Evolutionary conservation across 2,888 invertebrate genomes (phyloP).

Genomic region (Branchinecta sandiegonensis): DNA sequence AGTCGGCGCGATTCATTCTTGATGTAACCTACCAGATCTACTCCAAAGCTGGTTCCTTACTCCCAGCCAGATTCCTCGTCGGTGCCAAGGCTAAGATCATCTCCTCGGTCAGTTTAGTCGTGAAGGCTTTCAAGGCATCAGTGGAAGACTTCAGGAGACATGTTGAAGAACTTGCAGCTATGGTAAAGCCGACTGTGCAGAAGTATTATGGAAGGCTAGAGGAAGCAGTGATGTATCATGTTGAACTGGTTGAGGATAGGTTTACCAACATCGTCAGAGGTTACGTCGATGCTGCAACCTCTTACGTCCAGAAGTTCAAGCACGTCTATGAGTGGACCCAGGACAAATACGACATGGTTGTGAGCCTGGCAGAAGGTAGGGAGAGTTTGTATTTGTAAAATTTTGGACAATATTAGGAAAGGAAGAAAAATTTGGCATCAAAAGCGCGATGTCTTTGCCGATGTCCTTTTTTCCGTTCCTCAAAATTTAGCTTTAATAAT

Average conservation of each 20-base stretch:
- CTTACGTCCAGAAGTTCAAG: background rate
- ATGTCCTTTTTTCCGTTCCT: too few relatives aligned
- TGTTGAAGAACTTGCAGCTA: background rate
- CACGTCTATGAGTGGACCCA: constrained; percentile 5
- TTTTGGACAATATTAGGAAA: too few relatives aligned
- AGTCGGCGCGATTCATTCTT: background rate
- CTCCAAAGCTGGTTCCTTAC: background rate
- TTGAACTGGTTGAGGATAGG: background rate
- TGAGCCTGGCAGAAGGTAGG: too few relatives aligned
- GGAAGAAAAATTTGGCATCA: too few relatives aligned
- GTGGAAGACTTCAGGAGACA: constrained; percentile 11
- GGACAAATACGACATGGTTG: background rate
- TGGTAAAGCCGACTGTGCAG: background rate
- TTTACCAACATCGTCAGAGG: background rate
- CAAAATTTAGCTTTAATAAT: too few relatives aligned
- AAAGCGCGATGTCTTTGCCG: too few relatives aligned
- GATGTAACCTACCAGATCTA: background rate
- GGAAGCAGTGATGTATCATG: background rate
- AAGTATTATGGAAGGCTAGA: background rate
- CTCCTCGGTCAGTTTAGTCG: constrained; percentile 14
- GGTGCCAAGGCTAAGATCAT: background rate
- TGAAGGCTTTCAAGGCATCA: constrained; percentile 20
- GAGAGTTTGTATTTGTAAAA: too few relatives aligned
- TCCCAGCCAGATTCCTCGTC: background rate
- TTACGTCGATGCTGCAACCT: background rate